Percentiles rank a stretch among this genome's conserved stretches.
Evolutionary conservation across 2,888 invertebrate genomes (phyloP).

Genomic region (Sarcophaga caerulescens): DNA sequence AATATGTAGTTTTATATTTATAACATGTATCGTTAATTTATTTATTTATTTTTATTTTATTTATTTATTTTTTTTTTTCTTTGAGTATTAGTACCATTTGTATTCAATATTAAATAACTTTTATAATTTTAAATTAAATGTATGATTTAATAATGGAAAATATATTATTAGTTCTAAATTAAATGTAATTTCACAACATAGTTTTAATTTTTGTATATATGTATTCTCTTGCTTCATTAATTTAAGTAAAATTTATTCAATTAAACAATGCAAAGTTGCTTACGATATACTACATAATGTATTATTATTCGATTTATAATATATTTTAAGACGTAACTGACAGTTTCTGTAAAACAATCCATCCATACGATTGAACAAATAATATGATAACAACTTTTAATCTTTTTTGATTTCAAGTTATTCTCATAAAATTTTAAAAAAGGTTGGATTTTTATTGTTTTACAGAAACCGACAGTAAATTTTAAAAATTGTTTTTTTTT

Average conservation of each 20-base stretch:
- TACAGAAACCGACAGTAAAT: no score
- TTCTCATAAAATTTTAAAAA: no score
- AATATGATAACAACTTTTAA: no score
- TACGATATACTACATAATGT: constrained; percentile 27
- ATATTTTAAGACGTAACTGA: background rate
- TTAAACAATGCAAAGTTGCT: constrained; percentile 50
- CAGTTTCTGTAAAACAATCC: no score
- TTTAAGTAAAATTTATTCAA: constrained; percentile 27
- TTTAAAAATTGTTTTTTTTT: no score
- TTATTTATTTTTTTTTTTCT: constrained; percentile 42
- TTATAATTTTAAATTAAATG: constrained; percentile 40
- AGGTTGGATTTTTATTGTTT: no score
- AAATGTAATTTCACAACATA: constrained; percentile 64
- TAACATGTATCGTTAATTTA: constrained; percentile 1
- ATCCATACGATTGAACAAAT: no score
- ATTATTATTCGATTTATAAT: constrained; percentile 11
- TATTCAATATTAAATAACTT: constrained; percentile 25
- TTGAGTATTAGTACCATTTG: constrained; percentile 59
- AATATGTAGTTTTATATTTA: background rate
- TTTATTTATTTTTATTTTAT: constrained; percentile 18
- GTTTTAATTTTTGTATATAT: constrained; percentile 47
- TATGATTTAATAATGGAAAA: constrained; percentile 38
- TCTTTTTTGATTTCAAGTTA: no score
- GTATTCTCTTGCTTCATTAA: constrained; percentile 46
- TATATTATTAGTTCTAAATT: constrained; percentile 57